Conservation (phyloP, 1,140 invertebrate genomes). For the Vollenhovia emeryi region DNA sequence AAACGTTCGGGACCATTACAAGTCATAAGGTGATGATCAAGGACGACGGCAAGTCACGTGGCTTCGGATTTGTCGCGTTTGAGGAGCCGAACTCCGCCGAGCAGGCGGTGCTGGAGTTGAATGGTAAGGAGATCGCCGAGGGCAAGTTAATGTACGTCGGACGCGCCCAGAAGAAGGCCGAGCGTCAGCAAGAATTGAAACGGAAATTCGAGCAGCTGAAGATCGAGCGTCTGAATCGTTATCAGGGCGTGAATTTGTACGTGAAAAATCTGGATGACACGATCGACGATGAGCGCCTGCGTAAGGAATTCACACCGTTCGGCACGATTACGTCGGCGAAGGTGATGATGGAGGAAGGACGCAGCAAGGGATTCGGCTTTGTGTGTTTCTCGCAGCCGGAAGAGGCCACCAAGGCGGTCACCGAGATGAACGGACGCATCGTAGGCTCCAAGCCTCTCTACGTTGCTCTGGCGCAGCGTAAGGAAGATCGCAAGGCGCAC, state of each 20-base stretch:
- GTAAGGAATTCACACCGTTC: constrained; percentile 97
- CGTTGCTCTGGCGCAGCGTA: constrained; percentile 98
- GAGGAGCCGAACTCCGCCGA: constrained; percentile 98
- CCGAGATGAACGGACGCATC: constrained; percentile 99
- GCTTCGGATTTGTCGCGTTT: constrained; percentile 99
- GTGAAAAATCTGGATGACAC: constrained; percentile 99
- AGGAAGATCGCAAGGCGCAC: constrained; percentile 99
- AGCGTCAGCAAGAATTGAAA: constrained; percentile 98
- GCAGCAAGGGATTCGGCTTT: constrained; percentile 99
- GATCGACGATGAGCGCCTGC: constrained; percentile 97
- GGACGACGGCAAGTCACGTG: constrained; percentile 96
- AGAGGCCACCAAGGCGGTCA: constrained; percentile 99
- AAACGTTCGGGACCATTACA: constrained; percentile 97
- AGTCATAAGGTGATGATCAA: constrained; percentile 98
- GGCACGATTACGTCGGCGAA: constrained; percentile 99
- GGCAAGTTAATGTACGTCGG: constrained; percentile 96
- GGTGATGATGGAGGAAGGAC: constrained; percentile 97
- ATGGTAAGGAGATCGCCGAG: constrained; percentile 95
- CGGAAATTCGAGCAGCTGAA: constrained; percentile 98
- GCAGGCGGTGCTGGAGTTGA: constrained; percentile 95
- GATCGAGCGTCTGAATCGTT: constrained; percentile 96
- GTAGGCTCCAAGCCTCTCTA: constrained; percentile 98
- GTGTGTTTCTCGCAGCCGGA: constrained; percentile 99
- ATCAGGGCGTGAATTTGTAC: constrained; percentile 98
- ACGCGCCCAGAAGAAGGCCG: constrained; percentile 99